A percentile compares a stretch with the other conserved stretches of the same genome.
These are phyloP conservation scores for Amphipoea lucens DNA, from an alignment of 2,888 invertebrate genomes.

Conservation along the genomic window DNA sequence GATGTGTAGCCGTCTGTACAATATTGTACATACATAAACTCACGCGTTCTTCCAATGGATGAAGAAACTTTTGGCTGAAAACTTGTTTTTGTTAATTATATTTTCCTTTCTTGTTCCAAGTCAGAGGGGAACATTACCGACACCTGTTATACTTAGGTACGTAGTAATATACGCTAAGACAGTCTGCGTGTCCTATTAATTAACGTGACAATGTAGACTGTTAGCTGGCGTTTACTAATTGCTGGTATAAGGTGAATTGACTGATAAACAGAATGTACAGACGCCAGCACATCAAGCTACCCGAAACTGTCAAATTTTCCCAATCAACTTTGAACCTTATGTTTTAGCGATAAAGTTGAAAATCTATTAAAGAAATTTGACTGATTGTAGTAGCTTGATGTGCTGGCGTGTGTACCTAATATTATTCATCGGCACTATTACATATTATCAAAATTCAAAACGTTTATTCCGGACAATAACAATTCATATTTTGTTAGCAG, in stretches of 20 bases:
- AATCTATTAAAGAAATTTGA: too few species aligned
- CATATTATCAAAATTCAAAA: background rate
- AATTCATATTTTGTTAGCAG: too few species aligned
- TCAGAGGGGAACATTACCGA: background rate
- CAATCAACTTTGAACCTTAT: too few species aligned
- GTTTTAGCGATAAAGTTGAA: too few species aligned
- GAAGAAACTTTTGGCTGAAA: background rate
- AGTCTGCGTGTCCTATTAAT: constrained; percentile 17
- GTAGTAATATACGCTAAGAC: background rate
- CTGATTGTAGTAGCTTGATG: too few species aligned
- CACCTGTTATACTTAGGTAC: background rate
- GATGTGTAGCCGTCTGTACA: too few species aligned
- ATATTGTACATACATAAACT: too few species aligned
- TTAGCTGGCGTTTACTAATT: constrained; percentile 10
- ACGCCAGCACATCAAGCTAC: too few species aligned
- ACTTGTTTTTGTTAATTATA: background rate
- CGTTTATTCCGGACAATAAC: too few species aligned
- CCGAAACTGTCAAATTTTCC: too few species aligned
- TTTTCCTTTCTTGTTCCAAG: background rate
- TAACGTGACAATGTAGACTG: background rate
- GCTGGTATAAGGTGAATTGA: constrained; percentile 7
- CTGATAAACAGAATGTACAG: background rate
- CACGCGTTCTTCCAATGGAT: background rate
- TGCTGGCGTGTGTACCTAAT: background rate
- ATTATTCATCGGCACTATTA: background rate